A percentile compares a stretch with the other conserved stretches of the same genome.
phyloP scores from a whole-genome alignment of 2,797 vertebrate species.

The Coreius guichenoti region DNA sequence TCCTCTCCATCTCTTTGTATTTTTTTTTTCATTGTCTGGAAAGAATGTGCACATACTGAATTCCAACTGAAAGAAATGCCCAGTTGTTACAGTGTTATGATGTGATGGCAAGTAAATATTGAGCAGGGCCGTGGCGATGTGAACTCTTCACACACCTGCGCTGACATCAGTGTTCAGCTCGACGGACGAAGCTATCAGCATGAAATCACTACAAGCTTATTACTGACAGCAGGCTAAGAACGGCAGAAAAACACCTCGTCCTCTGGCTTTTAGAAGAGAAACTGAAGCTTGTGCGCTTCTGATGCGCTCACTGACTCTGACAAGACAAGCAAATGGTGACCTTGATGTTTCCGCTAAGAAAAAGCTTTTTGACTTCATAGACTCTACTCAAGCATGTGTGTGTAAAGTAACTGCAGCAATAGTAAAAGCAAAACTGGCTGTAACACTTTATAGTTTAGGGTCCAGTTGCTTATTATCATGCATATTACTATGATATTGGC shows the following conservation, averaged over 20 bases:
- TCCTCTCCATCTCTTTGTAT: neutral
- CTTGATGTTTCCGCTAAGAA: constrained; percentile 64
- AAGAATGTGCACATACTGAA: neutral
- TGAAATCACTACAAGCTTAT: constrained; percentile 73
- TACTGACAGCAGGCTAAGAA: constrained; percentile 75
- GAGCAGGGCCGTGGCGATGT: neutral
- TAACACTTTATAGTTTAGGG: neutral
- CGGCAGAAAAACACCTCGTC: constrained; percentile 70
- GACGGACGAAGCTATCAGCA: constrained; percentile 66
- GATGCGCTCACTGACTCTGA: constrained; percentile 72
- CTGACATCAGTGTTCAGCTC: constrained; percentile 64
- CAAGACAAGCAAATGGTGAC: constrained; percentile 69
- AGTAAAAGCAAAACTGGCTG: neutral
- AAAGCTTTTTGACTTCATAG: neutral
- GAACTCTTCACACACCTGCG: constrained; percentile 60
- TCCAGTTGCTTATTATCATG: no score
- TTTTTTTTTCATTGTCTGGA: neutral
- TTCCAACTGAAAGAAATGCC: neutral
- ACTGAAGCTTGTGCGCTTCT: constrained; percentile 75
- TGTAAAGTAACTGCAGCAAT: neutral
- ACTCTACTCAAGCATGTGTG: neutral
- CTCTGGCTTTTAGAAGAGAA: constrained; percentile 68
- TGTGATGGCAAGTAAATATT: neutral
- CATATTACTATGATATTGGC: no score
- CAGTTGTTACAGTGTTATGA: neutral